Base-by-base conservation (phyloP, 2,113 vertebrate genomes). In the Cisticola juncidis region DNA sequence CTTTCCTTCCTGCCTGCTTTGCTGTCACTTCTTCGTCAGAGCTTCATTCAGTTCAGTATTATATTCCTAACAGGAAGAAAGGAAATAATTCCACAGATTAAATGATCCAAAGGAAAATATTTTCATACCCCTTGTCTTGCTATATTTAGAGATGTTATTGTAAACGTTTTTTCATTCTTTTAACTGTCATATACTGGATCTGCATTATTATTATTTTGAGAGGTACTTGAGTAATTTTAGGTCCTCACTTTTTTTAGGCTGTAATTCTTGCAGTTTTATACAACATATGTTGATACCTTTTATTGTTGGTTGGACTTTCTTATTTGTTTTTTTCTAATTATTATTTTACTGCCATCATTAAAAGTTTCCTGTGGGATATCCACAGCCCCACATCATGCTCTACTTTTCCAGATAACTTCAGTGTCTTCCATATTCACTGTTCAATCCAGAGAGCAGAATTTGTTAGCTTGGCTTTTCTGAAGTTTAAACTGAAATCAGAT, bases 61-160 rank as follows among this genome's bases (percentile, higher is more conserved):
- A 11, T 57, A 74, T 89, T 95, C 96, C 77, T 58, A 95, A 88
- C 53, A 83, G 61, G 68, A 92, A 95, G 78, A 91, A 95, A 70
- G 62, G 56, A 94, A 97, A 94, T 73, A 94, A 92, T 92, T 95
- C 78, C 26, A 9, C 38, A 57, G 81, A 94, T 89, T 86, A 91
- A 94, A 92, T 71, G 81, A 89, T 79, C 28, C 77, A 81, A 92
- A 94, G 74, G 92, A 91, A 92, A 95, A 93, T 81, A 95, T 93
- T 86, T 93, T 95, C 44, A 66, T 94, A 72, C 42, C 23, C 60
- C 8, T 94, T 11, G 5, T 72, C 50, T 84, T 92, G 40, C 48
- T 89, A 35, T 78, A 31, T 94, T 95, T 93, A 88, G 94, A 86
- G 50, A 90, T 61, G 40, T 69, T 88, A 28, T 42, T 81, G 45